Base-by-base conservation (phyloP, 2,797 vertebrate species). In the Margarornis squamiger region DNA sequence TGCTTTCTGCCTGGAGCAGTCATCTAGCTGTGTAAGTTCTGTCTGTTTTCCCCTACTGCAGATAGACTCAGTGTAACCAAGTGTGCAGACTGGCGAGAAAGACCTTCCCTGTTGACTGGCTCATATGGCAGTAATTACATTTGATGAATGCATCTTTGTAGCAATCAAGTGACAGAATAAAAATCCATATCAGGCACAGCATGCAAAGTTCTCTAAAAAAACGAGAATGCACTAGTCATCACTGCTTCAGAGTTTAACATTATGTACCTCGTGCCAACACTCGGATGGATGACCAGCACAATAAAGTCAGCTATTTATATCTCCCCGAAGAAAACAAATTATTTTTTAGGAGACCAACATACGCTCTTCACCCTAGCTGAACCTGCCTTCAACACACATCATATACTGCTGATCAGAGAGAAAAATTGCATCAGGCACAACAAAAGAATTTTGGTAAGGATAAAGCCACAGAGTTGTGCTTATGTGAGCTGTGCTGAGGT, bases 251-350 rank as follows among this genome's bases (percentile, higher is more conserved):
- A 86, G 62, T 74, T 74, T 71, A 92, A 67, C 4, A 11, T 67
- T 48, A 30, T 4, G 30, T 23, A 78, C 76, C 62, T 90, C 1
- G 2, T 92, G 83, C 83, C 94, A 97, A 57, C 83, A 39, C 39
- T 55, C 72, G 36, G 0, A 2, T 70, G 73, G 80, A 70, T 39
- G 86, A 78, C 83, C 86, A 92, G 34, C 77, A 86, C 88, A 93
- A 85, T 62, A 22, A 90, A 90, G 65, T 57, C 63, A 88, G 67
- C 86, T 92, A 91, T 93, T 95, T 94, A n/a, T 85, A 95, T 71
- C 71, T 75, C 30, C 6, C 41, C 4, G 10, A 0, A 16, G 83
- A 88, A 57, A 1, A 51, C 2, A 92, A 77, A 84, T 72, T 32
- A 65, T 55, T 84, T 93, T 86, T 73, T 51, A 81, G 73, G 55